phyloP scores from a whole-genome alignment of 2,797 vertebrate genomes.

The Poeciliopsis paucimaculata region DNA sequence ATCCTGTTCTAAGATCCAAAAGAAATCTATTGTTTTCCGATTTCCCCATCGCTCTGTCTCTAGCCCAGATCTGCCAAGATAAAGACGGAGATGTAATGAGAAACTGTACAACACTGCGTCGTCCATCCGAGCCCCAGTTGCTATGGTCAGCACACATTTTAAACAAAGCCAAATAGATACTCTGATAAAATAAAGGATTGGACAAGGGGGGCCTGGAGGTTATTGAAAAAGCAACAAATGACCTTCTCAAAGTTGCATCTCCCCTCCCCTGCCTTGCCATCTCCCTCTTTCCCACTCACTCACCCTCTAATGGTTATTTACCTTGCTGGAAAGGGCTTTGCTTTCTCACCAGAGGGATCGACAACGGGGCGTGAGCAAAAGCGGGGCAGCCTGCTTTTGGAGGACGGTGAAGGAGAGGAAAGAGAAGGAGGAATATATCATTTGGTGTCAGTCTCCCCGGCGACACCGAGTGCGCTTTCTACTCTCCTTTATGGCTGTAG shows the following conservation, averaged over 20 bases:
- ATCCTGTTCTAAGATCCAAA: conserved; percentile 71
- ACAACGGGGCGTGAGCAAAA: conserved; percentile 55
- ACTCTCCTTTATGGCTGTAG: conserved; percentile 76
- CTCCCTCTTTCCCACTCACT: conserved; percentile 69
- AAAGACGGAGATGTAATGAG: conserved; percentile 80
- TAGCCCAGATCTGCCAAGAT: conserved; percentile 52
- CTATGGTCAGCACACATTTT: conserved; percentile 52
- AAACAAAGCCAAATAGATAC: conserved; percentile 79
- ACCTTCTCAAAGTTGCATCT: conserved; percentile 83
- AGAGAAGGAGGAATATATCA: conserved; percentile 75
- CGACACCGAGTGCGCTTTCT: conserved; percentile 71
- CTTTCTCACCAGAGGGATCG: conserved; percentile 80
- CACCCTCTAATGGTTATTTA: conserved; percentile 84
- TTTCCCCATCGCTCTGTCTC: conserved; percentile 10
- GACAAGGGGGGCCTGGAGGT: conserved; percentile 59
- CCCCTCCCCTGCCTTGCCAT: conserved; percentile 41
- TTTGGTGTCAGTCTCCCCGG: conserved; percentile 79
- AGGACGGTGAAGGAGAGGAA: conserved; percentile 22
- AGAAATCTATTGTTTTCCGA: conserved; percentile 39
- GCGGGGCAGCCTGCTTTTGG: conserved; percentile 35
- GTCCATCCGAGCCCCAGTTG: conserved; percentile 60
- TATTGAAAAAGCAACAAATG: conserved; percentile 85
- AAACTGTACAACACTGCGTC: conserved; percentile 69
- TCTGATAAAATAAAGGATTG: conserved; percentile 71
- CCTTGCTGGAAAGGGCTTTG: conserved; percentile 84